Evolutionary conservation across 1,140 invertebrate species (phyloP), one percentile per base, ranked within the genome.

Genomic region (Pantala flavescens): DNA sequence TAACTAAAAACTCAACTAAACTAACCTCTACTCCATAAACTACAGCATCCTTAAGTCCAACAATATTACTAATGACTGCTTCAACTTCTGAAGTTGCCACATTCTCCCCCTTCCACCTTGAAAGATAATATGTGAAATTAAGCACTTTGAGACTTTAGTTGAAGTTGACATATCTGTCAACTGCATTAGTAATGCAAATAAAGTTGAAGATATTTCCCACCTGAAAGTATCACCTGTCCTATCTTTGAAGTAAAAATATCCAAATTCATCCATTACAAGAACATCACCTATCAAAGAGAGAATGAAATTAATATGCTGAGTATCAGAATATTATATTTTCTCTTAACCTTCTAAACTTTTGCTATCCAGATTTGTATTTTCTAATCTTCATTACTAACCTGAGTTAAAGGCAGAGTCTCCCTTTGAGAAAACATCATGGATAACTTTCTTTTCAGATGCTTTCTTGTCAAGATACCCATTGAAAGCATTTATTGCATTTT

Each of bases 41-140:
- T 5, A 89, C 86, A 49, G 88, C 87, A 81, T 93, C 91, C 77
- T 88, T 89, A 7, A 92, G 79, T 43, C 89, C 88, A 70, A 94
- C 84, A 36, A 93, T 84, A 77, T 92, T 92, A 77, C 91, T 95
- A 63, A 99, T 90, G 0, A 96, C 89, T 28, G 90, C 92, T 85
- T 99, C 97, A 0, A 99, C 95, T 85, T 99, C 97, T n/a, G 90
- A 89, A 9, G 97, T 98, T 0, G 96, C 93, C 0, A 98, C 96
- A 82, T 99, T 99, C 83, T 99, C 98, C 36, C 97, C 96, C 75
- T 92, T 89, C 91, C 91, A 94, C 77, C 96, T 91, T 81, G 85
- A 90, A 77, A 77, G 55, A 70, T 2, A 10, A 24, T n/a, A 70
- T 36, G 24, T 14, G 76, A 12, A 36, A 36, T 36, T 36, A 36